phyloP scores from a whole-genome alignment of 2,888 invertebrate species.

The Diplazon laetatorius region DNA sequence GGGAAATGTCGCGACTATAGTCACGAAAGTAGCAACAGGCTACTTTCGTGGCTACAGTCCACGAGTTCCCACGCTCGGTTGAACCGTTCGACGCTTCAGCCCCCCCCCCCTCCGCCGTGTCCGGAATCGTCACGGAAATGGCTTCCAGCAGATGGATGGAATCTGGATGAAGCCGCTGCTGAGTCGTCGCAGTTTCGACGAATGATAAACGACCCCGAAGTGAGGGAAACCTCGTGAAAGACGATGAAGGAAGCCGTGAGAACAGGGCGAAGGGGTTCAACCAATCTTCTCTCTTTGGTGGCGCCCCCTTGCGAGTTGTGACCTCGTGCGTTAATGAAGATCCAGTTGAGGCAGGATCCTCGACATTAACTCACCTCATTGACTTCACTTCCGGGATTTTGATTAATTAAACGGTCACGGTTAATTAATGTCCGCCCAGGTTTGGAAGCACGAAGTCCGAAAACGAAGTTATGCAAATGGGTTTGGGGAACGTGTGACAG shows the following conservation, averaged over 20 bases:
- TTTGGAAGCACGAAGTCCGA: background rate
- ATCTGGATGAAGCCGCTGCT: background rate
- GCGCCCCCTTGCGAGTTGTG: no score
- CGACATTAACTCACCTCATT: conserved; percentile 27
- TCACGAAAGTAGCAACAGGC: conserved; percentile 68
- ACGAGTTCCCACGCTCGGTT: conserved; percentile 23
- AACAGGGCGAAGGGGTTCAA: conserved; percentile 19
- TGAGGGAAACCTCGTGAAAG: no score
- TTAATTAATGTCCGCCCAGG: conserved; percentile 34
- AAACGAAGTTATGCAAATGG: background rate
- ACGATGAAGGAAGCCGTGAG: background rate
- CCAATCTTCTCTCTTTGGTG: no score
- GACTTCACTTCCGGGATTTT: conserved; percentile 15
- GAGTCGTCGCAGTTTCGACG: conserved; percentile 29
- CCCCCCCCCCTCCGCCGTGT: no score
- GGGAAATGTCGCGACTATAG: conserved; percentile 1
- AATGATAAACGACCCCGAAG: conserved; percentile 50
- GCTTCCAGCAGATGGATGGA: conserved; percentile 9
- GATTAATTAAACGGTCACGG: conserved; percentile 43
- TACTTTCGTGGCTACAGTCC: conserved; percentile 42
- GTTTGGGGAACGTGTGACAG: conserved; percentile 13
- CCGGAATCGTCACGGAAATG: conserved; percentile 32
- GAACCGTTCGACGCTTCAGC: conserved; percentile 16
- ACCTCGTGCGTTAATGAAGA: conserved; percentile 23
- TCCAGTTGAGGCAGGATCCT: conserved; percentile 3